Evolutionary conservation across 1,140 invertebrate genomes (phyloP), one percentile per base, ranked within the genome.

Genomic region (Branchinecta lynchi): DNA sequence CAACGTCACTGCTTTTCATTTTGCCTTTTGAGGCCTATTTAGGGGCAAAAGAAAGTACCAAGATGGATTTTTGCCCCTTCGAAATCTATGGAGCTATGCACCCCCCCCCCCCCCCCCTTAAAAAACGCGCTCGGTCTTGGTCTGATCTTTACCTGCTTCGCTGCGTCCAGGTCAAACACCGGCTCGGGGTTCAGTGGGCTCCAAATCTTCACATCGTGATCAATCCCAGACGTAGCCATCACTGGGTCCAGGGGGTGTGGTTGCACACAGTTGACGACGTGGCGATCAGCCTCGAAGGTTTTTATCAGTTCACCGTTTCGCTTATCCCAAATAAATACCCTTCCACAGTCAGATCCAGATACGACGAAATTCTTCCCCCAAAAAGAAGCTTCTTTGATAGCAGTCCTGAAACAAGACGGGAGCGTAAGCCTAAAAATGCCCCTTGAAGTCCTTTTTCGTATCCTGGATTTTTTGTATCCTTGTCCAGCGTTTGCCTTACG

Each of bases 321-420:
- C 45, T 75, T 73, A 67, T 78, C 72, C 77, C 77, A 79, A 44
- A 75, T 72, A 32, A 71, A 71, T 15, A 89, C 84, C 74, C 89
- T 87, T 0, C 88, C 90, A 78, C 90, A 93, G 76, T 93, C 90
- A 12, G 89, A 91, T 3, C 90, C 90, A 20, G 88, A 90, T 82
- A 92, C 86, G 3, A 93, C 85, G 78, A 84, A 89, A 73, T 87
- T 79, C 73, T 89, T 82, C 65, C 91, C 91, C 89, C 89, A 94
- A 77, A 93, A 94, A 70, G 86, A 88, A 0, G 89, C 88, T 78
- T 93, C 89, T 79, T 93, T 93, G 67, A 94, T 93, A 89, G 89
- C 88, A 43, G 88, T 90, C 76, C 86, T 89, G 74, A 45, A 77
- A 82, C 79, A 81, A 77, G 79, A 79, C 78, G 77, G 80, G 79